These are phyloP conservation scores for Mystacornis crossleyi DNA, from an alignment of 2,113 vertebrate species.

Conservation along the genomic window DNA sequence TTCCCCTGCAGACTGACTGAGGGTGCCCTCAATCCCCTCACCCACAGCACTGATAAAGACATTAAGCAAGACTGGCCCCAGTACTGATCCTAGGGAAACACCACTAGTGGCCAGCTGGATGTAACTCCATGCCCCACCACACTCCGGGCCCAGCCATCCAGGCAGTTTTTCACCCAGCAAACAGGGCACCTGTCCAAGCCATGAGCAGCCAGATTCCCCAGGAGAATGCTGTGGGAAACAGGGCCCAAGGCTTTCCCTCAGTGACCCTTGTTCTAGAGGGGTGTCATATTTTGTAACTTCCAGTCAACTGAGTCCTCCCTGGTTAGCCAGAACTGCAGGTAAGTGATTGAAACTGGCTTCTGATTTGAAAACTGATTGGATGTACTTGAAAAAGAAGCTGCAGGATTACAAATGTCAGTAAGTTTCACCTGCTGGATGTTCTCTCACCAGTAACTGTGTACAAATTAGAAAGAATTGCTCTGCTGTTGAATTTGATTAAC, in stretches of 20 bases:
- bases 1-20: not conserved
- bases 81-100: not conserved
- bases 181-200: not conserved
- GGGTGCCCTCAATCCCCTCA: not conserved
- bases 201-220: not conserved
- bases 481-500: constrained; percentile 1
- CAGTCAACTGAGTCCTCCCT: not conserved
- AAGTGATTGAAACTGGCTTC: not conserved
- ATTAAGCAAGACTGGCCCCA: not conserved
- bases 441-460: not conserved
- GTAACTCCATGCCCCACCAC: not conserved
- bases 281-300: not conserved
- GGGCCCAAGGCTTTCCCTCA: not conserved
- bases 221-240: not conserved
- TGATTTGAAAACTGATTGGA: not conserved
- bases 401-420: not conserved
- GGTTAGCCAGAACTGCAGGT: not conserved
- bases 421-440: not conserved
- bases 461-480: not conserved
- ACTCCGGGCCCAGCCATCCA: not conserved
- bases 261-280: not conserved
- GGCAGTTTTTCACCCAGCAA: not conserved
- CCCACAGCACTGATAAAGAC: not conserved
- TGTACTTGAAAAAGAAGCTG: not conserved
- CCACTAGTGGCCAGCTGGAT: not conserved